Base-by-base conservation (phyloP, 2,888 invertebrate species). In the Hybos culiciformis region DNA sequence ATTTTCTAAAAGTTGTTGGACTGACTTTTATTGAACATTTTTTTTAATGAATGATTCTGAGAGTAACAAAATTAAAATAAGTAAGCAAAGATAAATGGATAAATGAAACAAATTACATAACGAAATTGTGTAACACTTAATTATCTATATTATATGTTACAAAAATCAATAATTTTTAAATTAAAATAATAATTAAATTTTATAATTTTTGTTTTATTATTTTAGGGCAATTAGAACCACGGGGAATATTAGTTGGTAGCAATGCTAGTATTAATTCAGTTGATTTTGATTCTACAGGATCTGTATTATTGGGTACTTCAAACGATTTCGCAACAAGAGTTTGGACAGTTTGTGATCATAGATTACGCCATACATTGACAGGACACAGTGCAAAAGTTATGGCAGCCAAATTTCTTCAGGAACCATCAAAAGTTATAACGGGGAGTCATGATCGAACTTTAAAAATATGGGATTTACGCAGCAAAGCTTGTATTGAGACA, bases 401-500 rank as follows among this genome's bases (percentile, higher is more conserved):
- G 78, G 88, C 94, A 17, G 97, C 96, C 26, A 90, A 90, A 69
- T 94, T 94, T 69, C 79, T 96, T 53, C 85, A 91, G 44, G 91
- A 92, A 55, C 80, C 84, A 14, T 78, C 81, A 48, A 91, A 90
- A 73, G 91, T 96, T 46, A 93, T 96, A 46, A 92, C 94, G 26
- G 98, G 98, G 50, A 94, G 96, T 68, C 87, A 94, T 70, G 98
- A 98, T 70, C 78, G 97, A 51, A 97, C 97, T 23, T 71, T 99
- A 46, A 98, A 97, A 75, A 82, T 97, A 59, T 99, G 97, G 97
- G 98, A 99, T 70, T 77, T 97, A 37, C 78, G 87, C 56, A 88
- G 86, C 70, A 80, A 84, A 67, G 81, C 86, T 45, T 92, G 92
- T 81, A 81, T 84, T 54, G 84, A 87, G 66, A 92, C 92, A 5